phyloP scores from a whole-genome alignment of 2,888 invertebrate genomes.

The Chydorus sphaericus region DNA sequence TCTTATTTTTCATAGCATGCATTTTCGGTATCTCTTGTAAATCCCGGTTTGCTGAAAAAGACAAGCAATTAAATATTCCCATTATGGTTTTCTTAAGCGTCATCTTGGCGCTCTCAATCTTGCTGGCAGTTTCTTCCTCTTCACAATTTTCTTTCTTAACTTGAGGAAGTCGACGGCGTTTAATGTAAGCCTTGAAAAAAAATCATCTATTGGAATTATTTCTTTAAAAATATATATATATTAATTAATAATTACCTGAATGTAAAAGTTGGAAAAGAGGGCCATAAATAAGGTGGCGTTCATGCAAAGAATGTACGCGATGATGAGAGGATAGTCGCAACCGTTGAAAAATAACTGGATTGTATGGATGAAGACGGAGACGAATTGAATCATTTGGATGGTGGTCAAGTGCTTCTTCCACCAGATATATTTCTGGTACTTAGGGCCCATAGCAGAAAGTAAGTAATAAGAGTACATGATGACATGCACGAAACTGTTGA shows the following conservation, averaged over 20 bases:
- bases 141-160: too few relatives aligned
- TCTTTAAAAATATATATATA: neutral
- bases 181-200: neutral
- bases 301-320: slow-evolving; percentile 41
- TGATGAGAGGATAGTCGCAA: slow-evolving; percentile 68
- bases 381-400: slow-evolving; percentile 74
- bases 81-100: too few relatives aligned
- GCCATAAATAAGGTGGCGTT: slow-evolving; percentile 57
- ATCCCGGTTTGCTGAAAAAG: too few relatives aligned
- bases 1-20: too few relatives aligned
- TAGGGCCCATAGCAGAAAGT: slow-evolving; percentile 69
- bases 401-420: slow-evolving; percentile 79
- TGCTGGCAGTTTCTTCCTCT: too few relatives aligned
- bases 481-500: slow-evolving; percentile 72
- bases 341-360: slow-evolving; percentile 63
- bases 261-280: slow-evolving; percentile 82
- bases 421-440: slow-evolving; percentile 73
- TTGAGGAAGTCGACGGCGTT: neutral
- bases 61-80: too few relatives aligned
- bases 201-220: neutral
- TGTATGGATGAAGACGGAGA: slow-evolving; percentile 67
- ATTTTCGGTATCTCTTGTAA: too few relatives aligned
- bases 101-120: too few relatives aligned
- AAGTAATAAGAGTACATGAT: slow-evolving; percentile 81
- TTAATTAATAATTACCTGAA: slow-evolving; percentile 35